phyloP scores from a whole-genome alignment of 2,113 vertebrate species.

The Pluvialis apricaria region DNA sequence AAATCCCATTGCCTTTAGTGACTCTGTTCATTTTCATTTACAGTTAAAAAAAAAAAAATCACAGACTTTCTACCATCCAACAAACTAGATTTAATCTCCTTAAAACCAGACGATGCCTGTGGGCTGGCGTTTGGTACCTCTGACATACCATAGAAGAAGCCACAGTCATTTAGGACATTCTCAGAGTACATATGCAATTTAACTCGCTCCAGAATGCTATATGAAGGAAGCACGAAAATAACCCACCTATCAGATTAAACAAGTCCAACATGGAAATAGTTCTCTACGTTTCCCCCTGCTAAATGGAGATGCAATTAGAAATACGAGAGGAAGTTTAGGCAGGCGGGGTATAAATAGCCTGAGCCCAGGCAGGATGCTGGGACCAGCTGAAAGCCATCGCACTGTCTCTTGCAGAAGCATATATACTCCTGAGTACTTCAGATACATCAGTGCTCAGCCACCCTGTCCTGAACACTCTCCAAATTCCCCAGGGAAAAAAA shows the following conservation, averaged over 20 bases:
- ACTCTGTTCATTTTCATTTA: not conserved
- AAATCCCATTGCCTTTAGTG: not conserved
- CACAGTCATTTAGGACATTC: not conserved
- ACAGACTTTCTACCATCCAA: not conserved
- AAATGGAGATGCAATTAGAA: slow-evolving; percentile 20
- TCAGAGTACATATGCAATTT: slow-evolving; percentile 1
- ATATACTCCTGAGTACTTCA: not conserved
- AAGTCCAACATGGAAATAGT: not conserved
- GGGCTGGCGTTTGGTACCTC: not conserved
- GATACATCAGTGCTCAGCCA: not conserved
- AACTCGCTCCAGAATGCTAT: not conserved
- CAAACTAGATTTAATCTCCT: not conserved
- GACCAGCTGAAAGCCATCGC: not conserved
- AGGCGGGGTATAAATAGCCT: slow-evolving; percentile 4
- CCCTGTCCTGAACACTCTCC: not conserved
- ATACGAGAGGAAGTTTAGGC: not conserved
- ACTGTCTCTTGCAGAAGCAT: not conserved
- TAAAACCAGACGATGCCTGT: not conserved
- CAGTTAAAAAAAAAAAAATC: not conserved
- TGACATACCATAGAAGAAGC: not conserved
- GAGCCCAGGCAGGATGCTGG: not conserved
- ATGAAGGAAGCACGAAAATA: slow-evolving; percentile 45
- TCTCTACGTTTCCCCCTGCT: not conserved
- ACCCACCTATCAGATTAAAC: not conserved
- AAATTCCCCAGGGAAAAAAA: not conserved